These are phyloP conservation scores for Drosophila arizonae DNA, from an alignment of 1,140 invertebrate species.

Conservation along the genomic window DNA sequence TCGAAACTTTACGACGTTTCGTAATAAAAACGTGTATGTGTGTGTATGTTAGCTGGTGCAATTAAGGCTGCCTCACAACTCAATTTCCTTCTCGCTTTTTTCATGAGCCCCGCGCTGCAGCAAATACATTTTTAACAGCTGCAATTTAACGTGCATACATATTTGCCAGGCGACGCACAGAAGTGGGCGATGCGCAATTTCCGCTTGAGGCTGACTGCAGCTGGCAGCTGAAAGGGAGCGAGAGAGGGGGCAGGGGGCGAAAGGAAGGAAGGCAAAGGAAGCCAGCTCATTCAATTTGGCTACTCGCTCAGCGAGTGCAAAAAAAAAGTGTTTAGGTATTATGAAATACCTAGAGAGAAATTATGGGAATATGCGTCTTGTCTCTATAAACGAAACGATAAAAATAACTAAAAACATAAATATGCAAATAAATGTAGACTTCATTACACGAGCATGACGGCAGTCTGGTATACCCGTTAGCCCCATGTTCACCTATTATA, in stretches of 20 bases:
- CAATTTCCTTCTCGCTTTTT: constrained; percentile 61
- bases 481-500: not conserved
- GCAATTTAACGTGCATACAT: constrained; percentile 66
- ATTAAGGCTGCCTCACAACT: constrained; percentile 63
- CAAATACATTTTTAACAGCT: constrained; percentile 69
- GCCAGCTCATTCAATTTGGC: constrained; percentile 8
- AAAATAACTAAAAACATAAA: too few species aligned
- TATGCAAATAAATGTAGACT: too few species aligned
- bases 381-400: too few species aligned
- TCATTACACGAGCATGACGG: too few species aligned
- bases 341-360: too few species aligned
- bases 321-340: too few species aligned
- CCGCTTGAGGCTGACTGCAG: constrained; percentile 41
- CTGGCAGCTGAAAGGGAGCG: not conserved
- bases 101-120: constrained; percentile 41
- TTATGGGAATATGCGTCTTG: too few species aligned
- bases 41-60: constrained; percentile 22
- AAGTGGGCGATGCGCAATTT: constrained; percentile 75
- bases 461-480: too few species aligned
- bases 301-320: too few species aligned
- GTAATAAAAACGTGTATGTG: not conserved
- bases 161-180: constrained; percentile 68
- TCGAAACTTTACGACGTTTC: too few species aligned
- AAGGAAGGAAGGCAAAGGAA: not conserved
- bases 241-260: not conserved